These are phyloP conservation scores for Tretioscincus oriximinensis DNA, from an alignment of 2,113 vertebrate species.

Conservation along the genomic window DNA sequence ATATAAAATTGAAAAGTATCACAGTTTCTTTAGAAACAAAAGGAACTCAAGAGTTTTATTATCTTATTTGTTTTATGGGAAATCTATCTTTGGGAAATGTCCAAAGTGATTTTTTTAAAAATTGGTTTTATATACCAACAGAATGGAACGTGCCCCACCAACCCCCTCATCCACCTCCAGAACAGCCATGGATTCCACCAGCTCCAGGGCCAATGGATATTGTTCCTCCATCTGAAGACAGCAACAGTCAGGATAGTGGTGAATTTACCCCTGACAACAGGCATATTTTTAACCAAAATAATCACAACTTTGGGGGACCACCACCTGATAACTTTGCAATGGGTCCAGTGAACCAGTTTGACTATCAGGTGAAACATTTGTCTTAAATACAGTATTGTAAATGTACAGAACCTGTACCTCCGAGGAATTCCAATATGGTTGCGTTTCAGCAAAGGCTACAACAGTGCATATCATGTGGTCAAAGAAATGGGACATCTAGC, in stretches of 20 bases:
- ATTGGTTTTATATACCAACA: conserved; percentile 75
- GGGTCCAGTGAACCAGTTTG: conserved; percentile 98
- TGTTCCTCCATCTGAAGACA: conserved; percentile 94
- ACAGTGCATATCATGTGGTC: conserved; percentile 61
- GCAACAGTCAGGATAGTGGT: conserved; percentile 97
- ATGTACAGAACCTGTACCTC: conserved; percentile 69
- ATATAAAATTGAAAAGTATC: neutral
- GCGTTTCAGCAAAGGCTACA: conserved; percentile 66
- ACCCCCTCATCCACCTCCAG: conserved; percentile 89
- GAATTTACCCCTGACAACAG: conserved; percentile 93
- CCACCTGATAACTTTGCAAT: conserved; percentile 97
- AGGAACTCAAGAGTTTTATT: neutral
- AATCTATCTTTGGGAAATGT: no score
- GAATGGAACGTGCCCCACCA: conserved; percentile 97
- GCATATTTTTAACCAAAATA: conserved; percentile 96
- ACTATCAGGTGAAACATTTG: conserved; percentile 96
- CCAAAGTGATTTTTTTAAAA: conserved; percentile 59
- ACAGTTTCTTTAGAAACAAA: neutral
- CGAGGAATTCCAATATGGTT: conserved; percentile 70
- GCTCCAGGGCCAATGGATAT: conserved; percentile 93
- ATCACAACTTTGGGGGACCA: conserved; percentile 96
- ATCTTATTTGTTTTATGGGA: neutral
- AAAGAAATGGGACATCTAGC: conserved; percentile 50
- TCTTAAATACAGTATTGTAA: conserved; percentile 73
- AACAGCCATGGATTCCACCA: conserved; percentile 93